A percentile compares a stretch with the other conserved stretches of the same genome.
Conservation (phyloP, 2,113 vertebrate species). For the Pseudolaguvia tuberculata region DNA sequence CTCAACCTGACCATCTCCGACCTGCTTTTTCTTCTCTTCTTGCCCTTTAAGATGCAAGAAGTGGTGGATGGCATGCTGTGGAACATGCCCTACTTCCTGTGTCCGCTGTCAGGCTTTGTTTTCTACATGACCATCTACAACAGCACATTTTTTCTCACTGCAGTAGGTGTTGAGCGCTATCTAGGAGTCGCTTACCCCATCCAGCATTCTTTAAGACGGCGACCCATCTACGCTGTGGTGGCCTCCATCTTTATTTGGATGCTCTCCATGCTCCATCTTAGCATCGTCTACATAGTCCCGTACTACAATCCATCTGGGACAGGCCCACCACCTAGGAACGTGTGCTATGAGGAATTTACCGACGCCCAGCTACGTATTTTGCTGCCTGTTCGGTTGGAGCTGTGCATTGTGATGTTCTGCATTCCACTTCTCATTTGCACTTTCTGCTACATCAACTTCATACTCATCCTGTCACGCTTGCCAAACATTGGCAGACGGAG, state of each 20-base stretch:
- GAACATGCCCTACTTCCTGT: conserved; percentile 67
- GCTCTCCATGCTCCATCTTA: conserved; percentile 70
- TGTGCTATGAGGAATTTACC: conserved; percentile 74
- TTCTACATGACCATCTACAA: conserved; percentile 88
- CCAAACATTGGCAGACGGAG: conserved; percentile 64
- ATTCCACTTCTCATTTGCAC: conserved; percentile 71
- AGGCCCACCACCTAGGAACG: background rate
- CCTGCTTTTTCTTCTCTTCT: conserved; percentile 79
- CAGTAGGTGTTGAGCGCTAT: conserved; percentile 82
- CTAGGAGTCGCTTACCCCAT: conserved; percentile 82
- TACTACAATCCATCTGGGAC: conserved; percentile 45
- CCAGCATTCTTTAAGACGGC: conserved; percentile 68
- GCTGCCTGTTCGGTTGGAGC: conserved; percentile 74
- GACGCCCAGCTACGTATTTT: conserved; percentile 66
- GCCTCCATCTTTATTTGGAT: conserved; percentile 76
- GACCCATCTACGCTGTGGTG: conserved; percentile 60
- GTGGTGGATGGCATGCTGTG: conserved; percentile 63
- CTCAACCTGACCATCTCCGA: conserved; percentile 84
- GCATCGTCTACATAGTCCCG: conserved; percentile 72
- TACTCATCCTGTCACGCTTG: conserved; percentile 64
- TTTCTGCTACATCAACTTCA: conserved; percentile 74
- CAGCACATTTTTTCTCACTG: conserved; percentile 80
- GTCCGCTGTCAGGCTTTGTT: conserved; percentile 73
- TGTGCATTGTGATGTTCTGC: conserved; percentile 75
- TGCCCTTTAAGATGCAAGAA: conserved; percentile 83